These are phyloP conservation scores for Rhamnusium bicolor DNA, from an alignment of 2,888 invertebrate genomes.

Conservation along the genomic window DNA sequence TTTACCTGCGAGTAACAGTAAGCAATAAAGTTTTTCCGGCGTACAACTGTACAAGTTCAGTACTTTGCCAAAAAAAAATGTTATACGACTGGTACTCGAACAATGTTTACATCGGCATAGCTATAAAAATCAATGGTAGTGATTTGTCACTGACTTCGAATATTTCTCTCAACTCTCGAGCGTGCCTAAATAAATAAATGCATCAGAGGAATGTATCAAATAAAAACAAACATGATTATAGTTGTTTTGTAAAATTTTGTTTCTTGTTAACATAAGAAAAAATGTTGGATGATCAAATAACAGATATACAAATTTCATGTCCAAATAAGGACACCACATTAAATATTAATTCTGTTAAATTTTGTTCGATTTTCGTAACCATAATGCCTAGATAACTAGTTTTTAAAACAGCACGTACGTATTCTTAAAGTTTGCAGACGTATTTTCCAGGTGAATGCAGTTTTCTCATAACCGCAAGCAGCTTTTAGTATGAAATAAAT, in stretches of 20 bases:
- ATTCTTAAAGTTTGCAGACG: too few relatives aligned
- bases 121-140: slow-evolving; percentile 61
- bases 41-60: slow-evolving; percentile 39
- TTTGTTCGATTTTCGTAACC: neutral
- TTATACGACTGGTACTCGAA: slow-evolving; percentile 38
- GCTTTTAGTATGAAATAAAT: too few relatives aligned
- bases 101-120: slow-evolving; percentile 55
- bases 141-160: slow-evolving; percentile 57
- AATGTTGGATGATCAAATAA: neutral
- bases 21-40: slow-evolving; percentile 60
- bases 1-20: slow-evolving; percentile 59
- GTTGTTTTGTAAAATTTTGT: neutral
- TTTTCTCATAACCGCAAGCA: too few relatives aligned
- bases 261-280: neutral
- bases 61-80: slow-evolving; percentile 50
- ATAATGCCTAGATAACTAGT: too few relatives aligned
- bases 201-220: slow-evolving; percentile 49
- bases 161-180: slow-evolving; percentile 40
- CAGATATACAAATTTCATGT: neutral
- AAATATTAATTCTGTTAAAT: neutral
- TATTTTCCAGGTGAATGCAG: too few relatives aligned
- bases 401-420: too few relatives aligned
- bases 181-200: slow-evolving; percentile 51
- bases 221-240: slow-evolving; percentile 5
- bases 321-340: neutral